phyloP scores from a whole-genome alignment of 2,888 invertebrate genomes.

The Polia nebulosa region DNA sequence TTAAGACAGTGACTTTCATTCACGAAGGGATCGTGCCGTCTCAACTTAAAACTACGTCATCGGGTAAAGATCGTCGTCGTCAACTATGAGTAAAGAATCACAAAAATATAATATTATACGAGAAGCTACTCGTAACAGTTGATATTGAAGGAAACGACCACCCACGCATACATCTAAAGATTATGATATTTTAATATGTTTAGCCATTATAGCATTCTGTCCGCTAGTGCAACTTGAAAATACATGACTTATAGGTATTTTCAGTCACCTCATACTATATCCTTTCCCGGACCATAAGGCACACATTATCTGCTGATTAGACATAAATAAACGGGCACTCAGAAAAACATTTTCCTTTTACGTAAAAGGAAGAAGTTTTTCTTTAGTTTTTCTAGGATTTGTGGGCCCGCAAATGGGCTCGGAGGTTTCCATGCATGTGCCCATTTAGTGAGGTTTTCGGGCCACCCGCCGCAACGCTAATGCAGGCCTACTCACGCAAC shows the following conservation, averaged over 20 bases:
- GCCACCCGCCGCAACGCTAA: conserved; percentile 53
- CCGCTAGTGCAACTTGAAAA: conserved; percentile 1
- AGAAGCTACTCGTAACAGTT: neutral
- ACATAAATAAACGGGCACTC: conserved; percentile 58
- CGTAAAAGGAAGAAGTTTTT: conserved; percentile 63
- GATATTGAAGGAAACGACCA: neutral
- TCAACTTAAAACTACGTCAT: conserved; percentile 20
- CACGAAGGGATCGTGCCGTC: too few relatives aligned
- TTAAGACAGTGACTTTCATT: neutral
- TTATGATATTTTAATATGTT: conserved; percentile 19
- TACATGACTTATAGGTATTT: conserved; percentile 5
- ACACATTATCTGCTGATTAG: conserved; percentile 17
- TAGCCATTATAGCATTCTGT: neutral
- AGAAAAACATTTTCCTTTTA: conserved; percentile 44
- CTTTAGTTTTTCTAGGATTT: conserved; percentile 72
- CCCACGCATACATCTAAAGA: conserved; percentile 5
- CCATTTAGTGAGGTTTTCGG: conserved; percentile 73
- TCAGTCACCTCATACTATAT: neutral
- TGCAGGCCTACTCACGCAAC: conserved; percentile 60
- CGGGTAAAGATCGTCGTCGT: too few relatives aligned
- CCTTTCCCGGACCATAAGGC: neutral
- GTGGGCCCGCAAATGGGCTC: conserved; percentile 75
- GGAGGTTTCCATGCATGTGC: conserved; percentile 75
- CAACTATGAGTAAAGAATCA: neutral
- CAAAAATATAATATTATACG: neutral